Conservation (phyloP, 1,140 invertebrate species). For the Trachelipus rathkii region DNA sequence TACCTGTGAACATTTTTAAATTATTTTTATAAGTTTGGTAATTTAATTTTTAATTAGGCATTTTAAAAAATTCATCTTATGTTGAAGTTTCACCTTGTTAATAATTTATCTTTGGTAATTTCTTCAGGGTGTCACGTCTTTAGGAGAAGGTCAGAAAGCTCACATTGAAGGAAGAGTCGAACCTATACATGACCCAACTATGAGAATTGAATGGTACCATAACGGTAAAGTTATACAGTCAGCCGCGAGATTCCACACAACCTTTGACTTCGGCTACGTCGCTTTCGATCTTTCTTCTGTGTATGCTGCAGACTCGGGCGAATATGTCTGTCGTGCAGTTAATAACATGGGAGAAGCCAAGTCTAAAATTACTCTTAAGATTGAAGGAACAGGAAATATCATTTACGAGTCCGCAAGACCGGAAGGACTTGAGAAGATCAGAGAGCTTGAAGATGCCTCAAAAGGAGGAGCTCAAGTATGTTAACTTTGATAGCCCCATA, state of each 20-base stretch:
- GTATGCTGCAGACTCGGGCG: slow-evolving; percentile 88
- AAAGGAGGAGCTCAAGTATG: background rate
- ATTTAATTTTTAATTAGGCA: no score
- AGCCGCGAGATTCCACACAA: slow-evolving; percentile 83
- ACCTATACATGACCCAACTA: slow-evolving; percentile 82
- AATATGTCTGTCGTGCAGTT: slow-evolving; percentile 83
- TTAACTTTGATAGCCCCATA: no score
- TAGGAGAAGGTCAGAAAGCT: slow-evolving; percentile 78
- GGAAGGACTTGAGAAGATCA: slow-evolving; percentile 90
- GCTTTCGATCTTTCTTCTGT: slow-evolving; percentile 84
- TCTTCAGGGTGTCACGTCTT: slow-evolving; percentile 70
- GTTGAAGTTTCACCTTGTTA: background rate
- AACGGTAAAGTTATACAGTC: slow-evolving; percentile 82
- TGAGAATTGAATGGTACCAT: slow-evolving; percentile 85
- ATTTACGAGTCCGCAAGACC: slow-evolving; percentile 91
- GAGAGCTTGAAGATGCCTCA: slow-evolving; percentile 69
- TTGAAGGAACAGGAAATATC: slow-evolving; percentile 76
- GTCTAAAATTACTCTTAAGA: slow-evolving; percentile 39
- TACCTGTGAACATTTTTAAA: background rate
- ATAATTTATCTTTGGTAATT: slow-evolving; percentile 6
- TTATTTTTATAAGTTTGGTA: background rate
- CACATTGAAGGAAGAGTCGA: slow-evolving; percentile 89
- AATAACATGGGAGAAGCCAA: slow-evolving; percentile 76
- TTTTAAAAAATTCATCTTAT: no score
- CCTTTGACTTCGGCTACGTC: slow-evolving; percentile 92